phyloP scores from a whole-genome alignment of 2,113 vertebrate genomes.

The Hippopotamus amphibius region DNA sequence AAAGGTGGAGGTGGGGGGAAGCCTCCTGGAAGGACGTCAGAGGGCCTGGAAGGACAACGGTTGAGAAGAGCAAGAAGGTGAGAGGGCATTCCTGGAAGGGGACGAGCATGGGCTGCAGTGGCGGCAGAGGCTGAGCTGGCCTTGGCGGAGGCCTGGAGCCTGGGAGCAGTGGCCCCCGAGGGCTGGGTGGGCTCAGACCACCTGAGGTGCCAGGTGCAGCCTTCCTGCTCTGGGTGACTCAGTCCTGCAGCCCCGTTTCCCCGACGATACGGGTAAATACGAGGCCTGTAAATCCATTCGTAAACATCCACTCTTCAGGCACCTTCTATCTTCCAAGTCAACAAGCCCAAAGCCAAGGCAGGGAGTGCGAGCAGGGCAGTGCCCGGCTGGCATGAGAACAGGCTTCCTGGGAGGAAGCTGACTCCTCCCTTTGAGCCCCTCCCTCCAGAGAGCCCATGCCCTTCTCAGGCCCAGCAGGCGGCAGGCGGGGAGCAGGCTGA shows the following conservation, averaged over 20 bases:
- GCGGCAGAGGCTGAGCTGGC: background rate
- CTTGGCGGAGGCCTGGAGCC: background rate
- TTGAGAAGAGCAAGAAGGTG: background rate
- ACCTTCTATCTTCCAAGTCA: conserved; percentile 63
- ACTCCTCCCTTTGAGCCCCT: background rate
- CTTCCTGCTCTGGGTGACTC: conserved; percentile 61
- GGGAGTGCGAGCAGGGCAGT: background rate
- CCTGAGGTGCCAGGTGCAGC: conserved; percentile 31
- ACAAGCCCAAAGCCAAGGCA: conserved; percentile 60
- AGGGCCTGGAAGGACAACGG: background rate
- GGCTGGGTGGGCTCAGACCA: conserved; percentile 45
- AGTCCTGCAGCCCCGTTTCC: conserved; percentile 50
- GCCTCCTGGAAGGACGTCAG: background rate
- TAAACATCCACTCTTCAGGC: conserved; percentile 66
- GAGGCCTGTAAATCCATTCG: conserved; percentile 65
- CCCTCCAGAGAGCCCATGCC: background rate
- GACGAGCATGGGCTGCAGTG: background rate
- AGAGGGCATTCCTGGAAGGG: background rate
- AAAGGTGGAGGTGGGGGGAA: background rate
- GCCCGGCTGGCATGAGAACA: background rate
- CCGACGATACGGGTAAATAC: conserved; percentile 62
- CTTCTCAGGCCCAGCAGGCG: background rate
- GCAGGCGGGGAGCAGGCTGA: background rate
- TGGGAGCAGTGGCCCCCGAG: background rate
- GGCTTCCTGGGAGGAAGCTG: background rate